A percentile compares a stretch with the other conserved stretches of the same genome.
Evolutionary conservation across 2,797 vertebrate species (phyloP).

Genomic region (Triplophysa bombifrons): DNA sequence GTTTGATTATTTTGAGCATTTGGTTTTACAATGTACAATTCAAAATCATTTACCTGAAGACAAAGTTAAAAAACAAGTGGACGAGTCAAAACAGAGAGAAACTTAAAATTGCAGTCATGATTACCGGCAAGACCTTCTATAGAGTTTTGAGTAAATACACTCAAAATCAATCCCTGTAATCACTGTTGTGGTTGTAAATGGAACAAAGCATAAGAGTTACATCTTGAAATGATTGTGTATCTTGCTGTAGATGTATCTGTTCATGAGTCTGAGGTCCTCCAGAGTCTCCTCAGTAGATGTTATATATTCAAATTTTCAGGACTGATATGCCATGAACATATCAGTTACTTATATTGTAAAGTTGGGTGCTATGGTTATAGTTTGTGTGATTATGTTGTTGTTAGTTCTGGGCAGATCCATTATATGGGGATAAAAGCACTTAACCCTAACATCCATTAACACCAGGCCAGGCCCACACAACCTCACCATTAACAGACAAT

Average conservation of each 20-base stretch:
- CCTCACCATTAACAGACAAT: not conserved
- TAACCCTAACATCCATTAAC: slow-evolving; percentile 28
- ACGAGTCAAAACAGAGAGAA: not conserved
- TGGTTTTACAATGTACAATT: not conserved
- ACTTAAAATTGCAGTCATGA: not conserved
- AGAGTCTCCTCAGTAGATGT: not conserved
- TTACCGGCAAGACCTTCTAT: not conserved
- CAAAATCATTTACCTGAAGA: too few relatives aligned
- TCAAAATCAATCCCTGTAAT: not conserved
- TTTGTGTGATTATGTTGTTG: not conserved
- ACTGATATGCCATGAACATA: not conserved
- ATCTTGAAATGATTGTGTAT: not conserved
- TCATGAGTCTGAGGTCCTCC: not conserved
- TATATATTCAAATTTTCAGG: not conserved
- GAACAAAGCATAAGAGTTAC: not conserved
- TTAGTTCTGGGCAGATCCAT: not conserved
- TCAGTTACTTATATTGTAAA: not conserved
- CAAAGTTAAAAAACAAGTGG: not conserved
- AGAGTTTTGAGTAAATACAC: not conserved
- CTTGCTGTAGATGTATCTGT: not conserved
- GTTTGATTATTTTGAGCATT: too few relatives aligned
- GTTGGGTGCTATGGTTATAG: not conserved
- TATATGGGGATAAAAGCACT: slow-evolving; percentile 25
- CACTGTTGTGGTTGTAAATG: not conserved
- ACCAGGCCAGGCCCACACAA: slow-evolving; percentile 7